Evolutionary conservation across 1,140 invertebrate species (phyloP).

Genomic region (Halotydeus destructor): DNA sequence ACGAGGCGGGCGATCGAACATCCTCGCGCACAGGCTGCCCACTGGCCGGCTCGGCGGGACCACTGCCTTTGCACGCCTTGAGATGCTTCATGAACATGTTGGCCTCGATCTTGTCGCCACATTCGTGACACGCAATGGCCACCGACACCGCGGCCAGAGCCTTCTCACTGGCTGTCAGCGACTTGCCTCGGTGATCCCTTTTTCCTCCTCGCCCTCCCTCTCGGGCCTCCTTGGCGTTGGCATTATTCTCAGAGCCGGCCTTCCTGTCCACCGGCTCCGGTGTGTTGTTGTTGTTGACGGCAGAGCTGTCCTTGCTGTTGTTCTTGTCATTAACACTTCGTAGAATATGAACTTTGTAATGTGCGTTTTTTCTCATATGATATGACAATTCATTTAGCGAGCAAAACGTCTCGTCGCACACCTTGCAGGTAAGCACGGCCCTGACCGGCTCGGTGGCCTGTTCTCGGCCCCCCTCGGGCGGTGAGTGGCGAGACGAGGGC

Average conservation of each 20-base stretch:
- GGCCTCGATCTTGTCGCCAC: conserved; percentile 81
- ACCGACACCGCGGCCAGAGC: conserved; percentile 33
- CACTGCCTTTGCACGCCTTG: background rate
- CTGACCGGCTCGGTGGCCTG: conserved; percentile 34
- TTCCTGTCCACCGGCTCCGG: conserved; percentile 28
- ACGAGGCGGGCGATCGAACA: no score
- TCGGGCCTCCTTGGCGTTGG: conserved; percentile 15
- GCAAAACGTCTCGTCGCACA: conserved; percentile 85
- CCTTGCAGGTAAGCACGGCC: conserved; percentile 85
- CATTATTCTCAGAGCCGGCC: conserved; percentile 35
- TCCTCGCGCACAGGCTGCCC: no score
- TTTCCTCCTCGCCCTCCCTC: conserved; percentile 3
- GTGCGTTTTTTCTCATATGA: conserved; percentile 95
- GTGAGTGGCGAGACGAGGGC: no score
- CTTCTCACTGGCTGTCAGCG: conserved; percentile 37
- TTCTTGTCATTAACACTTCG: conserved; percentile 32
- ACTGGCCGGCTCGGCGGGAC: background rate
- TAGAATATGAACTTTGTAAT: conserved; percentile 91
- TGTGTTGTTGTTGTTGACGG: conserved; percentile 9
- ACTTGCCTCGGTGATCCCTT: conserved; percentile 24
- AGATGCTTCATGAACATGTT: conserved; percentile 61
- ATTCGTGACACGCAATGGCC: conserved; percentile 86
- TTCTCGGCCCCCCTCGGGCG: conserved; percentile 8
- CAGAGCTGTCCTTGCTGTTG: background rate
- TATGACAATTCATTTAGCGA: conserved; percentile 86